Evolutionary conservation across 2,113 vertebrate genomes (phyloP).

Genomic region (Chauna torquata): DNA sequence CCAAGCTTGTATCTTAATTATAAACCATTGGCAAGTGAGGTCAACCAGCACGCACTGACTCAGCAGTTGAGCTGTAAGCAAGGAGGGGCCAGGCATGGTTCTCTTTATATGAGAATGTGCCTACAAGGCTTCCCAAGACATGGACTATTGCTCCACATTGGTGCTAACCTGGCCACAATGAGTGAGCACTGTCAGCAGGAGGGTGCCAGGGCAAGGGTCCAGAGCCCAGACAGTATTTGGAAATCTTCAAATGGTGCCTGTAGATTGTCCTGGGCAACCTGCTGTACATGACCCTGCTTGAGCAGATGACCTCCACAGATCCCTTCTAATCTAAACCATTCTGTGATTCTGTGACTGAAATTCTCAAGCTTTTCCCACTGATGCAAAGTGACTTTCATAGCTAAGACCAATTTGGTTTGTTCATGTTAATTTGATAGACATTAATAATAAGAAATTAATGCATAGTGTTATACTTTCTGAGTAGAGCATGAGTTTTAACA

Average conservation of each 20-base stretch:
- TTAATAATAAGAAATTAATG: not conserved
- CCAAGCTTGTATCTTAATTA: not conserved
- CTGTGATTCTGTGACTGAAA: not conserved
- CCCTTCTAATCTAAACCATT: too few relatives aligned
- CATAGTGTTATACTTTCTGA: not conserved
- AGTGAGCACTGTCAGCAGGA: too few relatives aligned
- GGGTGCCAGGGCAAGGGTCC: too few relatives aligned
- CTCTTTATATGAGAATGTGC: not conserved
- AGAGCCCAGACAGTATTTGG: too few relatives aligned
- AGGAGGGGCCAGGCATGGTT: not conserved
- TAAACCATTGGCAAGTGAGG: not conserved
- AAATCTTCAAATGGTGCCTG: too few relatives aligned
- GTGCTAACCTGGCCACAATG: too few relatives aligned
- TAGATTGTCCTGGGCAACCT: too few relatives aligned
- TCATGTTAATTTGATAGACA: not conserved
- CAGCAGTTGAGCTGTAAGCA: not conserved
- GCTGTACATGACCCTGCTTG: too few relatives aligned
- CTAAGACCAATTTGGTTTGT: not conserved
- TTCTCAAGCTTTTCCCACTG: not conserved
- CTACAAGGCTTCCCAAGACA: not conserved
- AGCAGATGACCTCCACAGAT: too few relatives aligned
- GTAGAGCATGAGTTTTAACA: not conserved
- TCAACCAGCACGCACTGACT: not conserved
- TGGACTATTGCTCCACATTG: too few relatives aligned
- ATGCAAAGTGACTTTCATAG: not conserved